These are phyloP conservation scores for Hirtodrosophila trivittata DNA, from an alignment of 2,888 invertebrate species.

Conservation along the genomic window DNA sequence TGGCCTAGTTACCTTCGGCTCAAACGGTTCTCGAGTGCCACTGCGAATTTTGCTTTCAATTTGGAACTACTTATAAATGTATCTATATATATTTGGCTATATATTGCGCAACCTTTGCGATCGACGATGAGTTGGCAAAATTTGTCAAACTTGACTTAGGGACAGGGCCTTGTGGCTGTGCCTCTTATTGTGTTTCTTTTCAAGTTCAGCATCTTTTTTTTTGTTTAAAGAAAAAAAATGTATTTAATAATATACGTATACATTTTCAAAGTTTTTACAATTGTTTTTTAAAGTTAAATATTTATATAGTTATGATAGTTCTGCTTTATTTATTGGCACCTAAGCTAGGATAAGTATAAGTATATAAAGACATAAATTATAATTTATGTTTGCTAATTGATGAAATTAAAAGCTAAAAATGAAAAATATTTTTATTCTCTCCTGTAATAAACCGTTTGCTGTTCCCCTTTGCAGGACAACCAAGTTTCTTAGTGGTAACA, in stretches of 20 bases:
- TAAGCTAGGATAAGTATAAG: background rate
- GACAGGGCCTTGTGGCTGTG: constrained; percentile 37
- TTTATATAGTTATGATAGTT: constrained; percentile 32
- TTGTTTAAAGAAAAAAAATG: constrained; percentile 19
- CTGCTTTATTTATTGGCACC: constrained; percentile 53
- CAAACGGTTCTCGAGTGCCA: constrained; percentile 70
- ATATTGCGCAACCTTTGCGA: constrained; percentile 54
- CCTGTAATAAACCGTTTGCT: constrained; percentile 69
- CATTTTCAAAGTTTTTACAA: constrained; percentile 38
- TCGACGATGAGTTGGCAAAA: constrained; percentile 42
- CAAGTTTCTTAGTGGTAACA: constrained; percentile 59
- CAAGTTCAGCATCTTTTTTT: constrained; percentile 51
- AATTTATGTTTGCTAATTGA: constrained; percentile 40
- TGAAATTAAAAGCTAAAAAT: constrained; percentile 79
- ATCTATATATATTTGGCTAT: background rate
- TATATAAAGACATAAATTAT: constrained; percentile 31
- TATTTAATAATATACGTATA: constrained; percentile 33
- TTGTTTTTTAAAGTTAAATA: constrained; percentile 21
- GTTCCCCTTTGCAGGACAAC: constrained; percentile 62
- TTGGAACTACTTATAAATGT: constrained; percentile 12
- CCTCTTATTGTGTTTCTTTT: constrained; percentile 19
- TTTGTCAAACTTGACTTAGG: constrained; percentile 27
- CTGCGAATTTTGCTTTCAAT: constrained; percentile 58
- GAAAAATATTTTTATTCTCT: constrained; percentile 82
- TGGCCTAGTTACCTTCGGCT: constrained; percentile 73